Percentiles rank a stretch among this genome's conserved stretches.
phyloP scores from a whole-genome alignment of 2,113 vertebrate genomes.

The Neodon shergylaensis region DNA sequence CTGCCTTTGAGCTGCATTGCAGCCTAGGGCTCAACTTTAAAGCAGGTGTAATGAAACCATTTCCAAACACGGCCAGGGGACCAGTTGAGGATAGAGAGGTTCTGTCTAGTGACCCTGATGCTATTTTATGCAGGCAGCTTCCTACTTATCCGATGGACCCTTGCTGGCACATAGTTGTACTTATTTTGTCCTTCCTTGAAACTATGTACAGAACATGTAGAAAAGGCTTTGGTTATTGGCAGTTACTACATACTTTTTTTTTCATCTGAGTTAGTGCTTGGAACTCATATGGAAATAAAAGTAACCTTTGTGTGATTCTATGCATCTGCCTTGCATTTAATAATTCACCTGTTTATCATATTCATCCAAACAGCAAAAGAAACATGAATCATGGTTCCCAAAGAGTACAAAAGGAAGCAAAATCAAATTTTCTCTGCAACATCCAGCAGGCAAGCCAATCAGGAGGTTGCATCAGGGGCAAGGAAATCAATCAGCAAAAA shows the following conservation, averaged over 20 bases:
- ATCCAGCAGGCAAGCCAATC: slow-evolving; percentile 54
- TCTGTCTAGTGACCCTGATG: background rate
- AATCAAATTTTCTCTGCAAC: slow-evolving; percentile 54
- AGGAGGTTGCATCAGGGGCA: background rate
- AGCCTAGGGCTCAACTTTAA: background rate
- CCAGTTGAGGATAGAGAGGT: background rate
- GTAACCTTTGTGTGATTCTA: background rate
- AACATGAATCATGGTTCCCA: slow-evolving; percentile 54
- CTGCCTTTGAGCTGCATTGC: background rate
- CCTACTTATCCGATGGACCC: background rate
- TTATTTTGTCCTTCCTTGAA: slow-evolving; percentile 9
- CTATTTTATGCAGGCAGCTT: background rate
- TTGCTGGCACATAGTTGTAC: background rate
- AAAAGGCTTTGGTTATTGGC: background rate
- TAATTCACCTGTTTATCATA: slow-evolving; percentile 50
- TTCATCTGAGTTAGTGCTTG: slow-evolving; percentile 24
- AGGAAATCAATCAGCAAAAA: slow-evolving; percentile 65
- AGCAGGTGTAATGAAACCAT: background rate
- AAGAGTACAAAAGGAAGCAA: slow-evolving; percentile 41
- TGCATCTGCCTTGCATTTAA: background rate
- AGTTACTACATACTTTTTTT: slow-evolving; percentile 11
- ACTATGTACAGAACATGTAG: background rate
- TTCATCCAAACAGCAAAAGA: slow-evolving; percentile 47
- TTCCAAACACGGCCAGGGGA: background rate
- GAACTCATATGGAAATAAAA: slow-evolving; percentile 56